A percentile compares a stretch with the other conserved stretches of the same genome.
Conservation (phyloP, 2,113 vertebrate genomes). For the Catharus minimus region DNA sequence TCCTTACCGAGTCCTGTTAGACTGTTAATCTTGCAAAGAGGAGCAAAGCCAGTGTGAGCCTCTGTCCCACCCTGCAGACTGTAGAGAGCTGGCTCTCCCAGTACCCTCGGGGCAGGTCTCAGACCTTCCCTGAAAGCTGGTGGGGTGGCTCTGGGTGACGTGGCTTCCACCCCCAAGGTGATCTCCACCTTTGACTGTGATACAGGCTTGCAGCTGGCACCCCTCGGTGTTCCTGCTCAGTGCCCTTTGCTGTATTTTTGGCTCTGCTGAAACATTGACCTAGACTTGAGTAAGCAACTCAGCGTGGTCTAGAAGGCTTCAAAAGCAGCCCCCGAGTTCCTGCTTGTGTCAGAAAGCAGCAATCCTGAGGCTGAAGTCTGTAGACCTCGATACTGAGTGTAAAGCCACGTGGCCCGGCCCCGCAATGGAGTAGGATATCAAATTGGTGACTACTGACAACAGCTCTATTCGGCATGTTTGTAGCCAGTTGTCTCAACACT, state of each 20-base stretch:
- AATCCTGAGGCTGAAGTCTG: conserved; percentile 25
- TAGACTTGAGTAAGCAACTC: conserved; percentile 28
- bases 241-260: conserved; percentile 20
- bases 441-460: conserved; percentile 60
- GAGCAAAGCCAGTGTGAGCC: conserved; percentile 59
- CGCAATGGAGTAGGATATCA: not conserved
- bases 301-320: conserved; percentile 40
- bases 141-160: conserved; percentile 25
- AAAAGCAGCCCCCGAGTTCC: not conserved
- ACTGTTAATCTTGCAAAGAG: conserved; percentile 57
- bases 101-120: conserved; percentile 28
- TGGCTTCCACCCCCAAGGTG: conserved; percentile 21
- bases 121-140: conserved; percentile 29
- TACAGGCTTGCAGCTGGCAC: conserved; percentile 35
- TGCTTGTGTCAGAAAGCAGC: conserved; percentile 18
- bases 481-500: conserved; percentile 64
- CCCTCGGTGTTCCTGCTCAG: not conserved
- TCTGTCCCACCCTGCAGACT: conserved; percentile 46
- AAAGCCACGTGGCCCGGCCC: conserved; percentile 12
- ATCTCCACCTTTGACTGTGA: conserved; percentile 50
- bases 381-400: not conserved
- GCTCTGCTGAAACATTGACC: conserved; percentile 42
- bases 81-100: conserved; percentile 63
- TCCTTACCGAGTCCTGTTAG: conserved; percentile 29
- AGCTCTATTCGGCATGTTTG: conserved; percentile 43